Base-by-base conservation (phyloP, 2,797 vertebrate species). In the Sebastes steindachneri region DNA sequence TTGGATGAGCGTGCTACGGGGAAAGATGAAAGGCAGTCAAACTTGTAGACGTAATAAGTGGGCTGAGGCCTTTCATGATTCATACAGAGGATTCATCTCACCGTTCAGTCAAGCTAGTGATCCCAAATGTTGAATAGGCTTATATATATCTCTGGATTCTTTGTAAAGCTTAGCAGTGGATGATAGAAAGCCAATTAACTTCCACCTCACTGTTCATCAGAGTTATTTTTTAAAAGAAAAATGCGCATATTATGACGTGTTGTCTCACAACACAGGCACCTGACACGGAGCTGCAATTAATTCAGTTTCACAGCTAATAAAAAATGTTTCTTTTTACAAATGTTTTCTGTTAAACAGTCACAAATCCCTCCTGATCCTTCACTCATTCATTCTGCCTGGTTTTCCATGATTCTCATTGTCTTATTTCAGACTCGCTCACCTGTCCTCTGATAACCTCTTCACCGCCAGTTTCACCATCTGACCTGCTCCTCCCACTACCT, bases 11-110 rank as follows among this genome's bases (percentile, higher is more conserved):
- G 14, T 2, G 68, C 85, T 66, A 37, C 69, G 57, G 77, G 58
- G 75, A 84, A 88, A 88, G 92, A 93, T 93, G 90, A 92, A 93
- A 94, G 90, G 78, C 84, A 86, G 79, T 87, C 86, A 85, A 84
- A 86, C 82, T 88, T 81, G 91, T 86, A 85, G 90, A 90, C 37
- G 79, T 86, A 91, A 86, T 91, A 90, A 93, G 87, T 87, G 89
- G 86, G 86, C 75, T 45, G 85, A 89, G 77, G 84, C 83, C 84
- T 88, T 92, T 92, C 82, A 89, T 90, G 88, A 90, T 75, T 86
- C 81, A 90, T 85, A 63, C 78, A 33, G 60, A 88, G 86, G 90
- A 62, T 88, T 90, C 83, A 82, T 91, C 85, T 77, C 31, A 75
- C 67, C 11, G 71, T 82, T 91, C 88, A 89, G 91, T 82, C 89